Evolutionary conservation across 2,113 vertebrate genomes (phyloP).

Genomic region (Anthoscopus minutus): DNA sequence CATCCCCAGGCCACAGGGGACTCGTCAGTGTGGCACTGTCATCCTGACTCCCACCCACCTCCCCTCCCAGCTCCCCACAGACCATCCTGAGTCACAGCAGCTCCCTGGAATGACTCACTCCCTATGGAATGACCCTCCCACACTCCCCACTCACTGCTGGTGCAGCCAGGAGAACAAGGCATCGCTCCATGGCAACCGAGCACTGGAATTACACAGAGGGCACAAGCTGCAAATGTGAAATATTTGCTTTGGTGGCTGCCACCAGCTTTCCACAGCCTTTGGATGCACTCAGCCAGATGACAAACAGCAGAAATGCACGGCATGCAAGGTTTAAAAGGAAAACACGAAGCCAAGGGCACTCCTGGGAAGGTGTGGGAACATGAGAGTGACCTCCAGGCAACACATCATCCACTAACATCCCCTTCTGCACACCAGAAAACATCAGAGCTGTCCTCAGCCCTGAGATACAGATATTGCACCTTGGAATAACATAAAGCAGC

Average conservation of each 20-base stretch:
- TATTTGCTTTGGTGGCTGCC: neutral
- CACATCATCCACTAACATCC: no score
- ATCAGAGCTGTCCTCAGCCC: neutral
- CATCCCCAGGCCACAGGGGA: neutral
- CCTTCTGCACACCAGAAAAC: neutral
- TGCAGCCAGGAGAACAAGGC: neutral
- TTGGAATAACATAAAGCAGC: neutral
- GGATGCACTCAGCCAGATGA: neutral
- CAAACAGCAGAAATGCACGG: neutral
- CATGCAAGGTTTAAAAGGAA: neutral
- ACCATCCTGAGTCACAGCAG: neutral
- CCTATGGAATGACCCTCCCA: conserved; percentile 38
- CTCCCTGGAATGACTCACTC: neutral
- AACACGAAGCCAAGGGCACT: neutral
- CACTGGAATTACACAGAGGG: neutral
- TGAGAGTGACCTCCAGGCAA: fast-evolving
- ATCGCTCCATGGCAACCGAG: conserved; percentile 20
- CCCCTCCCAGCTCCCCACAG: neutral
- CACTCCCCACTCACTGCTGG: neutral
- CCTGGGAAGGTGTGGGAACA: neutral
- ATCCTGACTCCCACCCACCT: neutral
- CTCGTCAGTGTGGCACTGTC: fast-evolving
- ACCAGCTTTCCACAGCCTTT: neutral
- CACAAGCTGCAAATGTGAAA: neutral
- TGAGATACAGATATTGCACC: fast-evolving